Conservation (phyloP, 2,113 vertebrate species). For the Acanthochromis polyacanthus region DNA sequence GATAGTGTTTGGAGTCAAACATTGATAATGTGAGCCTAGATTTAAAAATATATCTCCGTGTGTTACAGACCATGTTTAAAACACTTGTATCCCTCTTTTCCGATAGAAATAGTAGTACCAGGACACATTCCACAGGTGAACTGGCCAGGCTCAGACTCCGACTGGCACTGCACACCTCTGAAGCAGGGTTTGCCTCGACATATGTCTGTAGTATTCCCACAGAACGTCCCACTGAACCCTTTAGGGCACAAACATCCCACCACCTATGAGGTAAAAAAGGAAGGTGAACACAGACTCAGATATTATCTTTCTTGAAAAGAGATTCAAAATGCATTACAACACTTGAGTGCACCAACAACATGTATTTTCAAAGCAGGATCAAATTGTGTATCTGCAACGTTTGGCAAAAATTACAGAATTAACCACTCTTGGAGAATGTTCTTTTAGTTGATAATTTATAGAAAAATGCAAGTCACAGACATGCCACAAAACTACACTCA, state of each 20-base stretch:
- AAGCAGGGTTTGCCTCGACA: constrained; percentile 85
- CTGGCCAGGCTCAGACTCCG: constrained; percentile 25
- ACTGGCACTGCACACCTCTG: constrained; percentile 77
- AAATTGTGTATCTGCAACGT: too few relatives aligned
- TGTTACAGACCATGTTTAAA: constrained; percentile 83
- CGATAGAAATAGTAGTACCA: constrained; percentile 61
- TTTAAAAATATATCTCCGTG: neutral
- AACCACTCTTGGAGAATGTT: too few relatives aligned
- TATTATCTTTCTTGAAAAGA: too few relatives aligned
- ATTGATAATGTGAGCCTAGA: neutral
- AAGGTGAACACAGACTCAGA: too few relatives aligned
- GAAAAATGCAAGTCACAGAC: too few relatives aligned
- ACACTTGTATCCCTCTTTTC: constrained; percentile 85
- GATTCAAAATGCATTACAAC: too few relatives aligned
- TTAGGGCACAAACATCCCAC: constrained; percentile 84
- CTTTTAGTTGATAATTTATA: too few relatives aligned
- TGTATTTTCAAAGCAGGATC: too few relatives aligned
- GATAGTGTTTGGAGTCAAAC: neutral
- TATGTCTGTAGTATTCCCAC: constrained; percentile 70
- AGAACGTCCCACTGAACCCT: constrained; percentile 84
- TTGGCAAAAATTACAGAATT: too few relatives aligned
- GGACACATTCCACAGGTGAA: constrained; percentile 85
- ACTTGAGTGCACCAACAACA: too few relatives aligned
- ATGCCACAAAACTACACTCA: too few relatives aligned
- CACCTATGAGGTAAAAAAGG: constrained; percentile 67